A percentile compares a stretch with the other conserved stretches of the same genome.
Conservation (phyloP, 2,113 vertebrate genomes). For the Hippocampus mohnikei region DNA sequence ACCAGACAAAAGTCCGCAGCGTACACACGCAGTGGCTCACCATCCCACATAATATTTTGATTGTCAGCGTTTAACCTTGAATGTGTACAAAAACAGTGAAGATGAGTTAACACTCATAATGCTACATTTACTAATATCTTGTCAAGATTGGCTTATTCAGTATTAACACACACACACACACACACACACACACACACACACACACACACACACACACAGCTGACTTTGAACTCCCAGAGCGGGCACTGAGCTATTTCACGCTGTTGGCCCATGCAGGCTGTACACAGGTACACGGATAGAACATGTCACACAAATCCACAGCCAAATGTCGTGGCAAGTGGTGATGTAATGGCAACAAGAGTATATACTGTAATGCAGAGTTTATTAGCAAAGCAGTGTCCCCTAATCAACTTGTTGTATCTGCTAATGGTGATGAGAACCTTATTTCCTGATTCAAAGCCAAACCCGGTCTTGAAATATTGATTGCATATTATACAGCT, state of each 20-base stretch:
- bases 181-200: not conserved
- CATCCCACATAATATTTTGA: constrained; percentile 10
- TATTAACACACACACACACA: not conserved
- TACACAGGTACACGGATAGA: constrained; percentile 21
- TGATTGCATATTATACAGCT: no score
- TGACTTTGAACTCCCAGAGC: constrained; percentile 24
- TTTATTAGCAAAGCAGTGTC: not conserved
- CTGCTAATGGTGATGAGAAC: not conserved
- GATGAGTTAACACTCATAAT: not conserved
- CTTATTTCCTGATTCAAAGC: not conserved
- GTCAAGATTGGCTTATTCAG: not conserved
- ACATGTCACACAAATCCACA: constrained; percentile 6
- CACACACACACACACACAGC: constrained; percentile 5
- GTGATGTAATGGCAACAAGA: constrained; percentile 1
- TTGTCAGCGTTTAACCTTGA: constrained; percentile 1
- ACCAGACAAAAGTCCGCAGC: constrained; percentile 1
- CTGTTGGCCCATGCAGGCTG: constrained; percentile 7
- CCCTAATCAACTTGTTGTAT: not conserved
- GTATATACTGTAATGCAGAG: not conserved
- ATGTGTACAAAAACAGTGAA: not conserved
- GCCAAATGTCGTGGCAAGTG: not conserved
- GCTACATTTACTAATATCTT: not conserved
- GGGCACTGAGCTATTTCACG: constrained; percentile 25
- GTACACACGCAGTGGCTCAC: not conserved
- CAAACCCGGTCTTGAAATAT: not conserved